Conservation (phyloP, 2,797 vertebrate genomes). For the Sebastes glaucus region DNA sequence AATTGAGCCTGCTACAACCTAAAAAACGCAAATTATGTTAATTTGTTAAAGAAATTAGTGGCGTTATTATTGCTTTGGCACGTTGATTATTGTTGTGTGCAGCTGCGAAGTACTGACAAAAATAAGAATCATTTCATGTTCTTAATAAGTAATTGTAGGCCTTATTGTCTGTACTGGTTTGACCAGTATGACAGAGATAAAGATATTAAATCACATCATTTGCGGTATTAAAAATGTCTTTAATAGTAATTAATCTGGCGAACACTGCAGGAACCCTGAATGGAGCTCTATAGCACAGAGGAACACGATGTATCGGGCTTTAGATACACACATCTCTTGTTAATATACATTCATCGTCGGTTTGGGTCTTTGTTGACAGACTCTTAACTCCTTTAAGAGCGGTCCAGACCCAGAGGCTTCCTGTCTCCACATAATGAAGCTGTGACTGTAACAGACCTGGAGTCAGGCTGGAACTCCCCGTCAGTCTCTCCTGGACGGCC, state of each 20-base stretch:
- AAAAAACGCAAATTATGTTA: too few species aligned
- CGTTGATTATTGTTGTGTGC: too few species aligned
- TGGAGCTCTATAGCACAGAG: background rate
- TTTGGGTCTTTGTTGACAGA: background rate
- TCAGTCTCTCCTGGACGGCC: constrained; percentile 1
- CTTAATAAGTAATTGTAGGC: background rate
- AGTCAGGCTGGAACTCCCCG: background rate
- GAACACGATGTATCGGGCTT: background rate
- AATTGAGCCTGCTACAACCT: too few species aligned
- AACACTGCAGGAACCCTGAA: background rate
- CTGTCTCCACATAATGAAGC: background rate
- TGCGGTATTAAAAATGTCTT: background rate
- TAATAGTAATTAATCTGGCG: background rate
- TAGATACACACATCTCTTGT: background rate
- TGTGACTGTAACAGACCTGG: background rate
- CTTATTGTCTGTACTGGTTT: background rate
- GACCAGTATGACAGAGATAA: background rate
- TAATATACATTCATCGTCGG: background rate
- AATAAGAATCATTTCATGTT: background rate
- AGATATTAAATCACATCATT: background rate
- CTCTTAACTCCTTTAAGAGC: background rate
- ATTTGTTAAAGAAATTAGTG: too few species aligned
- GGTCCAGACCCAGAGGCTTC: background rate
- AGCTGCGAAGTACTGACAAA: background rate
- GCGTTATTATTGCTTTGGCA: too few species aligned